Evolutionary conservation across 2,113 vertebrate species (phyloP).

Genomic region (Nettapus auritus): DNA sequence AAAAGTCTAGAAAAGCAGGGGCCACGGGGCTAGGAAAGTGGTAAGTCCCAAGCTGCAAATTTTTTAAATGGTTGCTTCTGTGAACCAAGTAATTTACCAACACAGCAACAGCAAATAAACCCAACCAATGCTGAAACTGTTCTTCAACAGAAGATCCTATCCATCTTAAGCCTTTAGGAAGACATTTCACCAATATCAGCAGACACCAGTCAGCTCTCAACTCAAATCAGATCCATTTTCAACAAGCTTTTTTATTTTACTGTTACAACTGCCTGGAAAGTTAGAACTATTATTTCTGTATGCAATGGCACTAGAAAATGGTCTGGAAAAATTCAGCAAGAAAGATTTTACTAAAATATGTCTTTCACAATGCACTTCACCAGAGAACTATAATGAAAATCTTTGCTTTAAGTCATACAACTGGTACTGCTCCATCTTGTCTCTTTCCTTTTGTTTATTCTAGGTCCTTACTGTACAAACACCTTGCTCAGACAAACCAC

Average conservation of each 20-base stretch:
- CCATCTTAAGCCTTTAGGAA: background rate
- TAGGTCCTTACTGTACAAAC: background rate
- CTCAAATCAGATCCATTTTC: background rate
- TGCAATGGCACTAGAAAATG: background rate
- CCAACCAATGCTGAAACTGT: background rate
- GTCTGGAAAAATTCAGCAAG: background rate
- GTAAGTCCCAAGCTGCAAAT: accelerated
- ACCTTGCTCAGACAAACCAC: background rate
- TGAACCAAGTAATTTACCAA: accelerated
- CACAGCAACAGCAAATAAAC: background rate
- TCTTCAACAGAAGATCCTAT: background rate
- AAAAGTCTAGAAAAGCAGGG: background rate
- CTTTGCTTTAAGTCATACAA: background rate
- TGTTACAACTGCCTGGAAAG: background rate
- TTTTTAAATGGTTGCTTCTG: accelerated
- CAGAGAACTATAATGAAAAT: background rate
- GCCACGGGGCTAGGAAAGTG: accelerated
- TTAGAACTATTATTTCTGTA: background rate
- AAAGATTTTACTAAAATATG: background rate
- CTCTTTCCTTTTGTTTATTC: background rate
- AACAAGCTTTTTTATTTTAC: background rate
- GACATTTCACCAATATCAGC: background rate
- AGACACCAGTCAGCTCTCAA: background rate
- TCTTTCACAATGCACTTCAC: background rate
- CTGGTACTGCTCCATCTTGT: background rate